Conservation (phyloP, 2,888 invertebrate species). For the Drosophila putrida region DNA sequence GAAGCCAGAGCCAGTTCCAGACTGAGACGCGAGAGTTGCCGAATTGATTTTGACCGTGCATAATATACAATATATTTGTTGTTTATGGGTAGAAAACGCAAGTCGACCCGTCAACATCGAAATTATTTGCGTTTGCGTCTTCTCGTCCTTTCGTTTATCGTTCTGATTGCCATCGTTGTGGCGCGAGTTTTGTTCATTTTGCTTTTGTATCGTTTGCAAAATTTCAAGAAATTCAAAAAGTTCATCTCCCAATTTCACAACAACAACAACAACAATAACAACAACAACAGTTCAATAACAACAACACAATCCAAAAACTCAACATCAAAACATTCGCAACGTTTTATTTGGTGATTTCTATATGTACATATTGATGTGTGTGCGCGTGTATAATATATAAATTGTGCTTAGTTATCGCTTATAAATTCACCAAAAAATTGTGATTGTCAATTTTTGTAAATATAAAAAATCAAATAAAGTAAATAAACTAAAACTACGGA, state of each 20-base stretch:
- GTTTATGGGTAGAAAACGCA: slow-evolving; percentile 86
- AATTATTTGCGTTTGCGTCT: slow-evolving; percentile 85
- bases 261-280: slow-evolving; percentile 24
- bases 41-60: slow-evolving; percentile 75
- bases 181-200: slow-evolving; percentile 79
- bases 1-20: slow-evolving; percentile 34
- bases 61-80: slow-evolving; percentile 73
- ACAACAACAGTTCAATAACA: slow-evolving; percentile 25
- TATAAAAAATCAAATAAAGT: slow-evolving; percentile 34
- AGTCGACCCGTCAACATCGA: slow-evolving; percentile 85
- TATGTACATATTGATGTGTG: slow-evolving; percentile 28
- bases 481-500: slow-evolving; percentile 24
- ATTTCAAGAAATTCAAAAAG: slow-evolving; percentile 73
- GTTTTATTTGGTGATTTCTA: slow-evolving; percentile 54
- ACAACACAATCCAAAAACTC: slow-evolving; percentile 41
- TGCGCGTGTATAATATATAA: slow-evolving; percentile 37
- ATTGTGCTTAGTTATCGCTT: slow-evolving; percentile 49
- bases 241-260: slow-evolving; percentile 49
- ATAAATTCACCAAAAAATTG: slow-evolving; percentile 57
- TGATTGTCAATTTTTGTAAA: slow-evolving; percentile 67
- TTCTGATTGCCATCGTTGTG: slow-evolving; percentile 75
- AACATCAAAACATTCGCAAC: slow-evolving; percentile 58
- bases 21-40: slow-evolving; percentile 20
- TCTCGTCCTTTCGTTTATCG: slow-evolving; percentile 80
- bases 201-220: slow-evolving; percentile 81